These are phyloP conservation scores for Phyto melanocephala DNA, from an alignment of 2,888 invertebrate genomes.

Conservation along the genomic window DNA sequence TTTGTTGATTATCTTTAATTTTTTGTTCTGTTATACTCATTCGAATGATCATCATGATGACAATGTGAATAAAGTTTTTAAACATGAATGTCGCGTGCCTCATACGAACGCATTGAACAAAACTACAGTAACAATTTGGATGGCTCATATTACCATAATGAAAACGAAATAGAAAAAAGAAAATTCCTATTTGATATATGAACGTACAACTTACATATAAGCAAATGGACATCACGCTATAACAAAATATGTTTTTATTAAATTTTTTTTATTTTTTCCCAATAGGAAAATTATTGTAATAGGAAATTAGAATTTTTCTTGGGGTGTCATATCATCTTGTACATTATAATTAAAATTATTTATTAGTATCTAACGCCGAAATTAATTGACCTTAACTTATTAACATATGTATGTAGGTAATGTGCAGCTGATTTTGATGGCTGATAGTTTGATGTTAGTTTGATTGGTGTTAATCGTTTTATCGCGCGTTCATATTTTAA, in stretches of 20 bases:
- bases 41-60: conserved; percentile 15
- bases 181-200: conserved; percentile 40
- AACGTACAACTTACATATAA: background rate
- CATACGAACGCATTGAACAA: conserved; percentile 14
- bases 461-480: conserved; percentile 62
- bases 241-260: background rate
- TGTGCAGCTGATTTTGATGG: too few relatives aligned
- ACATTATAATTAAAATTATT: conserved; percentile 43
- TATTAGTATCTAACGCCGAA: background rate
- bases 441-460: background rate
- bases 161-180: background rate
- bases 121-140: conserved; percentile 1
- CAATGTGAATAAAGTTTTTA: conserved; percentile 9
- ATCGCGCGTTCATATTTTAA: conserved; percentile 27
- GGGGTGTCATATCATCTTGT: conserved; percentile 41
- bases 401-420: conserved; percentile 39
- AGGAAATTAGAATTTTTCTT: conserved; percentile 36
- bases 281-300: conserved; percentile 39
- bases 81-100: conserved; percentile 61
- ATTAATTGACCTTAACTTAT: conserved; percentile 36
- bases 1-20: background rate
- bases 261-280: conserved; percentile 4
- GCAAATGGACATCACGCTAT: conserved; percentile 34
- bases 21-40: background rate
- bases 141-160: conserved; percentile 49